phyloP scores from a whole-genome alignment of 1,140 invertebrate genomes.

The Rhyzopertha dominica region DNA sequence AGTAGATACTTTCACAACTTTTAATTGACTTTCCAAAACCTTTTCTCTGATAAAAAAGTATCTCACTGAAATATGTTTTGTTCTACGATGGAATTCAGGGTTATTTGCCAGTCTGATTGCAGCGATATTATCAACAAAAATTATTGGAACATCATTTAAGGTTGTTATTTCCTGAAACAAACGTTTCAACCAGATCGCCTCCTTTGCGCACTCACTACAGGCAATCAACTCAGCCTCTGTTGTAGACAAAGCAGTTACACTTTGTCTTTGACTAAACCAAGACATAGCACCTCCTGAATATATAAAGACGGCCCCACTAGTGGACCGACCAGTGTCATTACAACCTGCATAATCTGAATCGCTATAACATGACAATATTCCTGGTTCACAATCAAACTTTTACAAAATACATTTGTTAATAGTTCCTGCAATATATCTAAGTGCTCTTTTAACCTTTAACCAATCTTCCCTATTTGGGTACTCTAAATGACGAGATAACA shows the following conservation, averaged over 20 bases:
- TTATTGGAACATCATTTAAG: conserved; percentile 13
- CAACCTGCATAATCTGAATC: too few relatives aligned
- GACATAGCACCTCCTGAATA: conserved; percentile 37
- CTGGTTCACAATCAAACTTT: too few relatives aligned
- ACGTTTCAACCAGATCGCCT: conserved; percentile 39
- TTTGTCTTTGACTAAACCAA: conserved; percentile 40
- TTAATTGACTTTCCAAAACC: conserved; percentile 27
- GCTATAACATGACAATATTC: too few relatives aligned
- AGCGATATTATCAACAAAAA: conserved; percentile 31
- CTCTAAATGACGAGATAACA: conserved; percentile 39
- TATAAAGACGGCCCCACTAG: conserved; percentile 32
- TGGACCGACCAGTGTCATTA: conserved; percentile 34
- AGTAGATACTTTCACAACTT: conserved; percentile 26
- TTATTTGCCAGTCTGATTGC: conserved; percentile 33
- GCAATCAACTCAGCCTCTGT: too few relatives aligned
- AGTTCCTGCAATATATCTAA: conserved; percentile 38
- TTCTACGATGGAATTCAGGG: conserved; percentile 41
- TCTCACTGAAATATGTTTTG: conserved; percentile 45
- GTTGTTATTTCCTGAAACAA: conserved; percentile 26
- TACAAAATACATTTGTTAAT: conserved; percentile 34
- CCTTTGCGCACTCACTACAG: too few relatives aligned
- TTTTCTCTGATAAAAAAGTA: conserved; percentile 41
- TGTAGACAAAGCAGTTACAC: too few relatives aligned
- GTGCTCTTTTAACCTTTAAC: conserved; percentile 36
- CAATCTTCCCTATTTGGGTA: conserved; percentile 39